Evolutionary conservation across 2,888 invertebrate genomes (phyloP).

Genomic region (Lithophane socia): DNA sequence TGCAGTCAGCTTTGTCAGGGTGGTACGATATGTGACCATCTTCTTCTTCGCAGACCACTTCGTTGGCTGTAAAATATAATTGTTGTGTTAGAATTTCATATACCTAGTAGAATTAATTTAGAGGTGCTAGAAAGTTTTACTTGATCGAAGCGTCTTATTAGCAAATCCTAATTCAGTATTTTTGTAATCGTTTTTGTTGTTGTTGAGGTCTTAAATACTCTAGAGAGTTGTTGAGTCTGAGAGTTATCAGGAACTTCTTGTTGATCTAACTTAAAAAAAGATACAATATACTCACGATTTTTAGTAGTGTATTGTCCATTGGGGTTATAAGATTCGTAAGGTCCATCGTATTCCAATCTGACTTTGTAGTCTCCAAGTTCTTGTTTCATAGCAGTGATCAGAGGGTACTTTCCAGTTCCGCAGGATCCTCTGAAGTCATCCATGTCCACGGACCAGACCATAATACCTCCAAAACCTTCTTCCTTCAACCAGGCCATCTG

Average conservation of each 20-base stretch:
- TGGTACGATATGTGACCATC: constrained; percentile 99
- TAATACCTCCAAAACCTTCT: constrained; percentile 98
- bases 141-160: not conserved
- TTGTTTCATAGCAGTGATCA: constrained; percentile 96
- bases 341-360: constrained; percentile 95
- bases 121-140: not conserved
- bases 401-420: constrained; percentile 97
- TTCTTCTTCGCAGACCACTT: constrained; percentile 97
- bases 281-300: constrained; percentile 93
- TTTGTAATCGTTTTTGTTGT: not conserved
- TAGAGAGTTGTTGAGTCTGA: no score
- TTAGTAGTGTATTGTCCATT: constrained; percentile 96
- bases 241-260: not conserved
- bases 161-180: not conserved
- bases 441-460: constrained; percentile 99
- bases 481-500: constrained; percentile 98
- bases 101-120: not conserved
- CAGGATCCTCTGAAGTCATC: constrained; percentile 98
- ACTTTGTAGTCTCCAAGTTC: constrained; percentile 96
- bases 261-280: not conserved
- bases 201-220: not conserved
- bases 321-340: constrained; percentile 93
- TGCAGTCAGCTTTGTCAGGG: constrained; percentile 96
- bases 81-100: not conserved
- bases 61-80: constrained; percentile 92